Evolutionary conservation across 2,888 invertebrate species (phyloP).

Genomic region (Agrochola circellaris): DNA sequence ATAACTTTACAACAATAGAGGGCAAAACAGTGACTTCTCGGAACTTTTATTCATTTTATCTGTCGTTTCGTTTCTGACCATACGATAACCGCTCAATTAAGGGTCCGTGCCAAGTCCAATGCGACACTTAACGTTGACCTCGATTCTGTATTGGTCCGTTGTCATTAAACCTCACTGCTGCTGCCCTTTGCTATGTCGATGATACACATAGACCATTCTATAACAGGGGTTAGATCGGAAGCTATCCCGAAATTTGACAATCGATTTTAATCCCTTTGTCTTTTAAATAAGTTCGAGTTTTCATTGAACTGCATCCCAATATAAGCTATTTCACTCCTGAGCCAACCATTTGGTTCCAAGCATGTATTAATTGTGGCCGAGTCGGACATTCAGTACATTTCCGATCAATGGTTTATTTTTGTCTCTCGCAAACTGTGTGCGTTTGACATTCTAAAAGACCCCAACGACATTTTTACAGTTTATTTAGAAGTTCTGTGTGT

Average conservation of each 20-base stretch:
- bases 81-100: conserved; percentile 84
- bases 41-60: conserved; percentile 66
- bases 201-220: conserved; percentile 75
- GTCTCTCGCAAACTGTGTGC: conserved; percentile 26
- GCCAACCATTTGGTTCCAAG: conserved; percentile 76
- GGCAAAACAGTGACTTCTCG: conserved; percentile 30
- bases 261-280: conserved; percentile 71
- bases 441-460: conserved; percentile 25
- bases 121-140: conserved; percentile 85
- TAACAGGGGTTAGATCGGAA: conserved; percentile 82
- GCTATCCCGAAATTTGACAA: conserved; percentile 66
- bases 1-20: not conserved
- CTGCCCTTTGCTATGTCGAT: conserved; percentile 79
- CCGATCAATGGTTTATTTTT: conserved; percentile 60
- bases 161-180: conserved; percentile 85
- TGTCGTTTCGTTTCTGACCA: conserved; percentile 62
- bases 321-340: conserved; percentile 70
- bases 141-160: conserved; percentile 85
- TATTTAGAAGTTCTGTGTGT: conserved; percentile 26
- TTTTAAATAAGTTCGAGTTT: conserved; percentile 72
- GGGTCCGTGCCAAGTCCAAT: conserved; percentile 83
- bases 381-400: conserved; percentile 68
- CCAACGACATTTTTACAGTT: conserved; percentile 21
- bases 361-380: conserved; percentile 82
- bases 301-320: conserved; percentile 59